Evolutionary conservation across 2,888 invertebrate species (phyloP).

Genomic region (Epicampocera succincta): DNA sequence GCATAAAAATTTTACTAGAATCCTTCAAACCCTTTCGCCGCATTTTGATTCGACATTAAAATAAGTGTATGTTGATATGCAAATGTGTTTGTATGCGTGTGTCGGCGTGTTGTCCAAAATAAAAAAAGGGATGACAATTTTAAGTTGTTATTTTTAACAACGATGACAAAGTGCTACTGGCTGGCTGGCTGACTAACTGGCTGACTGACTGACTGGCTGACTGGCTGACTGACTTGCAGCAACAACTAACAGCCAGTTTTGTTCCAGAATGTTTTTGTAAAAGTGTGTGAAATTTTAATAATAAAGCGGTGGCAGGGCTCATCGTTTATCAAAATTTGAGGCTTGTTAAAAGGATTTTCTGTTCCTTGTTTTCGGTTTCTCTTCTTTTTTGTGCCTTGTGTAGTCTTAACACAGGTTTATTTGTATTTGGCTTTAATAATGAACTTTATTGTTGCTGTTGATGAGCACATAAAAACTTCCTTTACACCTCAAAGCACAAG

Average conservation of each 20-base stretch:
- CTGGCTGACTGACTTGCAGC: conserved; percentile 12
- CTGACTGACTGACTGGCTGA: conserved; percentile 31
- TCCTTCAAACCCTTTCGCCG: conserved; percentile 61
- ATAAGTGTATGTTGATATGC: conserved; percentile 9
- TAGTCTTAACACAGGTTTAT: conserved; percentile 51
- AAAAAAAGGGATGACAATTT: conserved; percentile 66
- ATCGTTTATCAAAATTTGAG: conserved; percentile 67
- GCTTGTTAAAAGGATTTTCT: conserved; percentile 68
- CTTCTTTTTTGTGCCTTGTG: conserved; percentile 8
- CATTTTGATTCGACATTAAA: conserved; percentile 49
- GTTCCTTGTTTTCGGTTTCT: conserved; percentile 30
- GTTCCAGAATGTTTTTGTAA: not conserved
- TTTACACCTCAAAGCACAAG: conserved; percentile 66
- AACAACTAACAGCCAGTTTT: conserved; percentile 3
- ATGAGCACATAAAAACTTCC: conserved; percentile 42
- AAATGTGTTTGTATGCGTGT: not conserved
- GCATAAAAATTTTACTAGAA: conserved; percentile 61
- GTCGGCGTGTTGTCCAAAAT: not conserved
- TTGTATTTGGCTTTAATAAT: conserved; percentile 69
- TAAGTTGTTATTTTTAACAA: conserved; percentile 65
- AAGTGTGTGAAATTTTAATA: conserved; percentile 43
- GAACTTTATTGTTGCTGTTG: conserved; percentile 66
- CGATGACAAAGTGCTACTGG: conserved; percentile 62
- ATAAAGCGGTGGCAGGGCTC: conserved; percentile 33
- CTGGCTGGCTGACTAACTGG: conserved; percentile 25